Evolutionary conservation across 2,797 vertebrate species (phyloP).

Genomic region (Staurois parvus): DNA sequence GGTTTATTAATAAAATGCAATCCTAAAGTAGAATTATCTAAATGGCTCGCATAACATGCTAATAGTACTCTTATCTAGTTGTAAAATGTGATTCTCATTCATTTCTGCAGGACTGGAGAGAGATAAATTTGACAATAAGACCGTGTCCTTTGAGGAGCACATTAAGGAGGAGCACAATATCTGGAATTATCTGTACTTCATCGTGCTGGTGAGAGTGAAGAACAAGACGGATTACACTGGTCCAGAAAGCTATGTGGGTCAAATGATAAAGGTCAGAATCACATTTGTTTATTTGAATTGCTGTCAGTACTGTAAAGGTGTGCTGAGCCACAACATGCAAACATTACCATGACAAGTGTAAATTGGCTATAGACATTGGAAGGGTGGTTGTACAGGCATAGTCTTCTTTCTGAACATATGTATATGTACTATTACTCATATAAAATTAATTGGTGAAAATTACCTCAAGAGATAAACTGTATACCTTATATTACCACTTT

Average conservation of each 20-base stretch:
- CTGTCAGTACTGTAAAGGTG: not conserved
- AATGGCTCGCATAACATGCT: conserved; percentile 22
- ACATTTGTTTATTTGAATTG: not conserved
- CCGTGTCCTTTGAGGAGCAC: conserved; percentile 96
- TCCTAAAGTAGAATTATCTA: conserved; percentile 5
- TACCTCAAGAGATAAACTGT: too few species aligned
- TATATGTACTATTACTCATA: too few species aligned
- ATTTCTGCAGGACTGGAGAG: conserved; percentile 86
- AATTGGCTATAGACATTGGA: too few species aligned
- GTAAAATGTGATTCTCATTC: conserved; percentile 39
- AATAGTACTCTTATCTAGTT: conserved; percentile 33
- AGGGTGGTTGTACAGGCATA: too few species aligned
- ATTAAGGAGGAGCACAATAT: conserved; percentile 96
- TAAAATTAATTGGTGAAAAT: too few species aligned
- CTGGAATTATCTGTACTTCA: conserved; percentile 98
- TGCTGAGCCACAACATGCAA: not conserved
- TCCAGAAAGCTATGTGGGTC: conserved; percentile 94
- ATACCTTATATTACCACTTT: too few species aligned
- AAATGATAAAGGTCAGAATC: conserved; percentile 90
- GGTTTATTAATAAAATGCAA: not conserved
- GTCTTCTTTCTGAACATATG: too few species aligned
- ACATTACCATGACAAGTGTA: too few species aligned
- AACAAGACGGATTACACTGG: conserved; percentile 97
- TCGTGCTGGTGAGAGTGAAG: conserved; percentile 92
- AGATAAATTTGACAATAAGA: conserved; percentile 98